These are phyloP conservation scores for Sander vitreus DNA, from an alignment of 2,113 vertebrate species.

Conservation along the genomic window DNA sequence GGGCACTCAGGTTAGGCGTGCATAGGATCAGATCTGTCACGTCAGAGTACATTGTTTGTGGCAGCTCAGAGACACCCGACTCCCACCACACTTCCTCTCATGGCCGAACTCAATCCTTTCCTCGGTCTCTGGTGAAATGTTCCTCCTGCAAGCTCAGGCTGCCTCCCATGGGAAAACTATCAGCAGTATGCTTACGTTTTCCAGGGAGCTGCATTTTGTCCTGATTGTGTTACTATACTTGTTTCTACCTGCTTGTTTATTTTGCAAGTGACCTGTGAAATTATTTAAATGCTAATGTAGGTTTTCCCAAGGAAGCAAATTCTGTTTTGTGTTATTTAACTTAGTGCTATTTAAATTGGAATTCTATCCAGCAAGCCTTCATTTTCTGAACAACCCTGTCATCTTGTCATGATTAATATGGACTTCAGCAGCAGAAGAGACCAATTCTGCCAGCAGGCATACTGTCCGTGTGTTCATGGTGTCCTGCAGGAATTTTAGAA, in stretches of 20 bases:
- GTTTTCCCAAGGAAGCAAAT: conserved; percentile 37
- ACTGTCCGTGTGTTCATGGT: conserved; percentile 36
- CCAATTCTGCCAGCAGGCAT: conserved; percentile 26
- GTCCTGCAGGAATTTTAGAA: conserved; percentile 74
- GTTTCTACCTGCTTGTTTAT: conserved; percentile 52
- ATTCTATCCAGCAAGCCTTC: conserved; percentile 45
- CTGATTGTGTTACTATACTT: conserved; percentile 55
- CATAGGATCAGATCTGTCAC: conserved; percentile 48
- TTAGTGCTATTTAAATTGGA: conserved; percentile 43
- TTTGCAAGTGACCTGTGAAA: conserved; percentile 71
- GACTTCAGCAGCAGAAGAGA: conserved; percentile 38
- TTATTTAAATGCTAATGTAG: conserved; percentile 64
- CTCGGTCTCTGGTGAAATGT: conserved; percentile 47
- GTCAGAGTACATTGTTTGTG: conserved; percentile 68
- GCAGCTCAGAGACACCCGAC: conserved; percentile 58
- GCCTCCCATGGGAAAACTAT: conserved; percentile 46
- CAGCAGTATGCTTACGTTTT: conserved; percentile 39
- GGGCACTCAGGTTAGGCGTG: conserved; percentile 27
- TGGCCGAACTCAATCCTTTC: conserved; percentile 55
- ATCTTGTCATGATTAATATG: conserved; percentile 66
- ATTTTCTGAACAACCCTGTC: conserved; percentile 27
- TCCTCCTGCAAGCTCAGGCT: conserved; percentile 58
- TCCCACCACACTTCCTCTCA: conserved; percentile 60
- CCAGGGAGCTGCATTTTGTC: conserved; percentile 25
- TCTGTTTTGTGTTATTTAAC: conserved; percentile 44